These are phyloP conservation scores for Drosophila algonquin DNA, from an alignment of 2,888 invertebrate genomes.

Conservation along the genomic window DNA sequence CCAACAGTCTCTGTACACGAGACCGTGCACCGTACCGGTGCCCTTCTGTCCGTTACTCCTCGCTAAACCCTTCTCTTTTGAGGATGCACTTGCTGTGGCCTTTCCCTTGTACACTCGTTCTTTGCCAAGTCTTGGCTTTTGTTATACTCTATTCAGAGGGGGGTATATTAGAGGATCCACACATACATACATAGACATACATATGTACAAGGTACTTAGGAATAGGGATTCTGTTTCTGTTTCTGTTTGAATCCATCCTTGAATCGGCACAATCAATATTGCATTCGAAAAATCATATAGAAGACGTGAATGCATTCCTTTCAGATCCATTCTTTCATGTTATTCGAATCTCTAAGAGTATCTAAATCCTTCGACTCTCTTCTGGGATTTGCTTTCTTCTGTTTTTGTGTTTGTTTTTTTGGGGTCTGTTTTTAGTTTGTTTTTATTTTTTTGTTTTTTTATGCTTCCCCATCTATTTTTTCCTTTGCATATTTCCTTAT, in stretches of 20 bases:
- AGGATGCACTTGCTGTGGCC: conserved; percentile 1
- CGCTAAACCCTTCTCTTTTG: not conserved
- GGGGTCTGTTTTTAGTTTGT: conserved; percentile 13
- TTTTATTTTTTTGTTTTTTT: conserved; percentile 5
- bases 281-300: too few relatives aligned
- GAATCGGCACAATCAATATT: too few relatives aligned
- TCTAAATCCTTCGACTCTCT: not conserved
- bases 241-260: too few relatives aligned
- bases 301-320: too few relatives aligned
- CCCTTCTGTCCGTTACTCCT: not conserved
- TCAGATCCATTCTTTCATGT: not conserved
- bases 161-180: not conserved
- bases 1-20: conserved; percentile 39
- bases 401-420: conserved; percentile 7
- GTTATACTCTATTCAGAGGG: not conserved
- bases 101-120: not conserved
- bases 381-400: conserved; percentile 3
- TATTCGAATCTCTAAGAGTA: not conserved
- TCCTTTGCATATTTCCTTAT: conserved; percentile 49
- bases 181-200: too few relatives aligned
- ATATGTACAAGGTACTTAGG: too few relatives aligned
- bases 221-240: too few relatives aligned
- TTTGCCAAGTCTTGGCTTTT: not conserved
- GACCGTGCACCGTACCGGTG: not conserved
- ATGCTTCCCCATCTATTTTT: conserved; percentile 7